Conservation (phyloP, 2,797 vertebrate genomes). For the Rhinatrema bivittatum region DNA sequence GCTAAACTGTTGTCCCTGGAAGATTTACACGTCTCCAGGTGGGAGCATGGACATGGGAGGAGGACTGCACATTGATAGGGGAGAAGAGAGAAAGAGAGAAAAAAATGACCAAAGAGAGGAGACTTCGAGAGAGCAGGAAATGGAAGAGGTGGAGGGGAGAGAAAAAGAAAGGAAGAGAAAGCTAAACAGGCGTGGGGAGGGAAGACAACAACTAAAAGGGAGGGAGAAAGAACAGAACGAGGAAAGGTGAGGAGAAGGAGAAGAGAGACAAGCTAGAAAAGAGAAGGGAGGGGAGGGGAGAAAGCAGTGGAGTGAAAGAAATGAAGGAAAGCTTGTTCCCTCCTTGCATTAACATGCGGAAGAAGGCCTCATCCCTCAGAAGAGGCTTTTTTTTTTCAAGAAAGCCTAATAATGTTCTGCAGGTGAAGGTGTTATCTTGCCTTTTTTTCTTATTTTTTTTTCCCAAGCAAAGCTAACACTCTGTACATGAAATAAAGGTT, state of each 20-base stretch:
- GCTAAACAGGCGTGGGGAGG: neutral
- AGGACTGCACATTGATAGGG: too few species aligned
- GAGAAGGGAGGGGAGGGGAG: neutral
- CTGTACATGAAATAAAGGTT: slow-evolving; percentile 38
- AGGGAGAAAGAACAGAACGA: slow-evolving; percentile 3
- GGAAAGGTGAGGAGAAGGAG: slow-evolving; percentile 25
- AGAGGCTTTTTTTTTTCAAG: neutral
- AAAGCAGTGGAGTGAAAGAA: too few species aligned
- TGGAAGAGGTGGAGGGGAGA: neutral
- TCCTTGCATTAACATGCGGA: slow-evolving; percentile 23
- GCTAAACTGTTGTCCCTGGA: too few species aligned
- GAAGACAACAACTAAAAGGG: neutral
- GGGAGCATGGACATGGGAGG: too few species aligned
- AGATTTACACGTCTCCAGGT: too few species aligned
- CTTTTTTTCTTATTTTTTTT: slow-evolving; percentile 27
- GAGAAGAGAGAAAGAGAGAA: too few species aligned
- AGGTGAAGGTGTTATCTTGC: slow-evolving; percentile 33
- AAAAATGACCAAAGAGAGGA: too few species aligned
- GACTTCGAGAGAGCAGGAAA: slow-evolving; percentile 4
- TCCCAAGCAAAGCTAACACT: slow-evolving; percentile 31
- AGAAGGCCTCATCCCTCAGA: slow-evolving; percentile 19
- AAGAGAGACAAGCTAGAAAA: neutral
- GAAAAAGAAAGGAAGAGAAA: neutral
- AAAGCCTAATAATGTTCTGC: slow-evolving; percentile 34
- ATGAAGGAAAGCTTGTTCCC: too few species aligned